Conservation (phyloP, 2,888 invertebrate species). For the Melinaea marsaeus region DNA sequence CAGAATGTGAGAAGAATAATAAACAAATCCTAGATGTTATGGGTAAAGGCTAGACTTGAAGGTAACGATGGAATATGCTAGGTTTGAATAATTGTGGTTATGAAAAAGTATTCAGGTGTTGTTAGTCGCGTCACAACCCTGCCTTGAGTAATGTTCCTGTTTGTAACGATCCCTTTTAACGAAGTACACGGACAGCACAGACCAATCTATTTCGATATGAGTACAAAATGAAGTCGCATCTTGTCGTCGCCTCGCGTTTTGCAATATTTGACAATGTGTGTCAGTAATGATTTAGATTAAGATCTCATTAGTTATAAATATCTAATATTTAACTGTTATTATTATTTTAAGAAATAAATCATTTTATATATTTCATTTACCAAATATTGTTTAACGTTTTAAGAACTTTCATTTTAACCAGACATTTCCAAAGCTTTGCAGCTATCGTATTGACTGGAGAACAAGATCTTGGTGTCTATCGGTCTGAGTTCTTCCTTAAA, state of each 20-base stretch:
- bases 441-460: no score
- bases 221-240: slow-evolving; percentile 11
- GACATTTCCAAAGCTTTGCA: no score
- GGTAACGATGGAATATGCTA: no score
- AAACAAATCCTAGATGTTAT: no score
- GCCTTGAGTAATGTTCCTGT: slow-evolving; percentile 22
- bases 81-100: neutral
- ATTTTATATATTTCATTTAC: no score
- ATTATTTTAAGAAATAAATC: no score
- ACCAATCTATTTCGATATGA: slow-evolving; percentile 25
- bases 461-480: no score
- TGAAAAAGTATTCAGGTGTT: neutral
- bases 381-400: no score
- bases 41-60: no score
- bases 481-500: no score
- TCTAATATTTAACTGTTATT: neutral
- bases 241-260: slow-evolving; percentile 9
- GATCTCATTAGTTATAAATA: neutral
- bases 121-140: slow-evolving; percentile 14
- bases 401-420: no score
- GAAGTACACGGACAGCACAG: slow-evolving; percentile 18
- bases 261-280: slow-evolving; percentile 4
- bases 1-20: no score
- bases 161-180: slow-evolving; percentile 21
- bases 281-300: neutral